Conservation (phyloP, 2,113 vertebrate genomes). For the Gallinago paraguaiae region DNA sequence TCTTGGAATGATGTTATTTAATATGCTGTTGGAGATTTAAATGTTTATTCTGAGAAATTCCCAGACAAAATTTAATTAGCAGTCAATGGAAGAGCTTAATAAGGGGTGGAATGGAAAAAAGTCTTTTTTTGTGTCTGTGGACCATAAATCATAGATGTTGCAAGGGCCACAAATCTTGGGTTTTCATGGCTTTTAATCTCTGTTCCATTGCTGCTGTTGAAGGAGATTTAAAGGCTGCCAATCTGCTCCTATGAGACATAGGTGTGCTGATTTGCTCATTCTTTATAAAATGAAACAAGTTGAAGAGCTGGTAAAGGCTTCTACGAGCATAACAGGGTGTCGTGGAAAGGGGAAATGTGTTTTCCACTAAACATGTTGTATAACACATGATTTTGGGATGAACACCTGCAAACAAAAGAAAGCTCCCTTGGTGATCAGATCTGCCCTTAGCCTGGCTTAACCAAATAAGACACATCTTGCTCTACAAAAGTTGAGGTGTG, state of each 20-base stretch:
- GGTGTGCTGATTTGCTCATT: not conserved
- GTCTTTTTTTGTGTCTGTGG: not conserved
- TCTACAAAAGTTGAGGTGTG: not conserved
- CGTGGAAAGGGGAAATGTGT: not conserved
- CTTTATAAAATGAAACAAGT: not conserved
- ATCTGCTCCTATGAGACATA: not conserved
- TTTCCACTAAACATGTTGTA: not conserved
- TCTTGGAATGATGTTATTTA: constrained; percentile 16
- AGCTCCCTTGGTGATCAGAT: not conserved
- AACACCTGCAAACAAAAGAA: not conserved
- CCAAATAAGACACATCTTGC: no score
- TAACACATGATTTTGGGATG: not conserved
- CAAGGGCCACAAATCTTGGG: constrained; percentile 29
- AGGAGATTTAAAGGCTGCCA: constrained; percentile 39
- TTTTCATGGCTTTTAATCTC: constrained; percentile 34
- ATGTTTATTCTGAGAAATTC: constrained; percentile 18
- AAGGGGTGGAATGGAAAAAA: not conserved
- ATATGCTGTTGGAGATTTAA: not conserved
- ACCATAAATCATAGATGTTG: constrained; percentile 8
- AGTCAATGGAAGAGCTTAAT: constrained; percentile 16
- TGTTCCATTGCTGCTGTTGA: not conserved
- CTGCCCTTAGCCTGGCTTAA: not conserved
- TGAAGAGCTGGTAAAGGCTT: not conserved
- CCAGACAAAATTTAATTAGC: constrained; percentile 3
- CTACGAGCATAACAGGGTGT: not conserved